Base-by-base conservation (phyloP, 2,113 vertebrate species). In the Vireo altiloquus region DNA sequence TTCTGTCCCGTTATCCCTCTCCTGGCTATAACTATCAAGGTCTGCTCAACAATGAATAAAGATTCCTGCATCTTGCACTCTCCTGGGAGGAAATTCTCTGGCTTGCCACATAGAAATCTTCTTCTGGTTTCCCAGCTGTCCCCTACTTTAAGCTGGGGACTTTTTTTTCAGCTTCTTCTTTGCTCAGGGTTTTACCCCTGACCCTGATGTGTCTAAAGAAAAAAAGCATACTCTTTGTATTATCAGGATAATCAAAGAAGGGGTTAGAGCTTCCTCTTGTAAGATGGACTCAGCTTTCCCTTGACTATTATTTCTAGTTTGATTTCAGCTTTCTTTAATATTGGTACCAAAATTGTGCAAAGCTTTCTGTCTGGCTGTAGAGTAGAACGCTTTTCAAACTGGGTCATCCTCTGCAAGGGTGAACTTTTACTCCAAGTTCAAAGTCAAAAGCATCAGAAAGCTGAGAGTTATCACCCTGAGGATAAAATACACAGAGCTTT, bases 381-480 rank as follows among this genome's bases (percentile, higher is more conserved):
- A 59, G 16, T 31, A 80, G 69, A 68, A 31, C 0, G 0, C 9
- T 88, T 95, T 85, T 82, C 66, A 76, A 85, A 76, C 15, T 47
- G 40, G 44, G 28, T 87, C 57, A n/a, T 24, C 3, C 42, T 87
- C 46, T 76, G 61, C 59, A 85, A 84, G 57, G 39, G 35, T 31
- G 33, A 90, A 54, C 15, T 79, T 96, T 83, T 54, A 94, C 70
- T 94, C 54, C 17, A 61, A 78, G 59, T 89, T 95, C 63, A 66
- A 89, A 88, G 70, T 54, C 66, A 87, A 88, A 95, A 69, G 66
- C 50, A 88, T 80, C 54, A 90, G 42, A 91, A 87, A 91, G 31
- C 46, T 20, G 30, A 44, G 50, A 64, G 40, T 79, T 92, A 39
- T 27, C 66, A 77, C 30, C 31, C 50, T 53, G 61, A 79, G 42